A percentile compares a stretch with the other conserved stretches of the same genome.
Evolutionary conservation across 2,888 invertebrate species (phyloP).

Genomic region (Cordilura impudica): DNA sequence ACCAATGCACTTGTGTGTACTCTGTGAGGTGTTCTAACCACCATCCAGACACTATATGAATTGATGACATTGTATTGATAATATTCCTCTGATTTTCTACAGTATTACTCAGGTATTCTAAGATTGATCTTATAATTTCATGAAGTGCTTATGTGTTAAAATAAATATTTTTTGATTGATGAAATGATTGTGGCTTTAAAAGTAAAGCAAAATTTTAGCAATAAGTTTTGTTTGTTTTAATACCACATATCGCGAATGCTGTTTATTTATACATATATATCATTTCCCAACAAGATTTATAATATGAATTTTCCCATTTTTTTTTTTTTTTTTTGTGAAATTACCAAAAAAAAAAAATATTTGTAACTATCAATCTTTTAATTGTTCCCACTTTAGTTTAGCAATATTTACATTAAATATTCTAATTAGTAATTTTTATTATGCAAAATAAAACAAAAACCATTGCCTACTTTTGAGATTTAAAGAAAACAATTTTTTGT

Average conservation of each 20-base stretch:
- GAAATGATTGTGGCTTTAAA: not conserved
- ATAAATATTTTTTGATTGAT: not conserved
- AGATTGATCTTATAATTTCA: not conserved
- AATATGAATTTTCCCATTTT: not conserved
- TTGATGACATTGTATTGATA: slow-evolving; percentile 27
- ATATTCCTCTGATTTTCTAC: no score
- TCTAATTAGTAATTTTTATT: no score
- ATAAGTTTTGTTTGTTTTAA: not conserved
- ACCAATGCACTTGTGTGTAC: not conserved
- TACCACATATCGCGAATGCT: no score
- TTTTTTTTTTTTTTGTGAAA: not conserved
- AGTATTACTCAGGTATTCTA: no score
- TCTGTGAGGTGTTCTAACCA: not conserved
- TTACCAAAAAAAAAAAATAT: not conserved
- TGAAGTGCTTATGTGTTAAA: not conserved
- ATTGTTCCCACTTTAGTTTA: no score
- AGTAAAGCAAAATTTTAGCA: not conserved
- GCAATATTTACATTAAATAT: no score
- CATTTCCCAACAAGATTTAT: not conserved
- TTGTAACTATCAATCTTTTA: no score
- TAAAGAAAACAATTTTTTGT: no score
- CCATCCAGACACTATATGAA: slow-evolving; percentile 1
- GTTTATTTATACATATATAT: not conserved
- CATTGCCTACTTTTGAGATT: no score
- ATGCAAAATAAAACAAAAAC: no score